Percentiles rank a stretch among this genome's conserved stretches.
Evolutionary conservation across 2,888 invertebrate species (phyloP).

Genomic region (Drosophila neonasuta): DNA sequence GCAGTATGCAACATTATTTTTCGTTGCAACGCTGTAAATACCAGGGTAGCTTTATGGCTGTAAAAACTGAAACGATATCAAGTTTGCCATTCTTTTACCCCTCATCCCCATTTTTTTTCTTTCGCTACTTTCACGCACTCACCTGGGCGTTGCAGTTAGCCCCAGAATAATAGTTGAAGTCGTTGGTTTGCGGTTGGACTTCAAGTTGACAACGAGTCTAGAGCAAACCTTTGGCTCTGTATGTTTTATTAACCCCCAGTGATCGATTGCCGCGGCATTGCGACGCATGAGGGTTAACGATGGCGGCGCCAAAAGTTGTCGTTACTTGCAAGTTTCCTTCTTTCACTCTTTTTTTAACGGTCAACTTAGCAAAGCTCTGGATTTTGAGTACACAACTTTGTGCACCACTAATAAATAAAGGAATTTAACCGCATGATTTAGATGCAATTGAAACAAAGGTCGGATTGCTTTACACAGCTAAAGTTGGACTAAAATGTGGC

Average conservation of each 20-base stretch:
- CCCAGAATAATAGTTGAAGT: slow-evolving; percentile 28
- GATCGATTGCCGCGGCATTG: slow-evolving; percentile 61
- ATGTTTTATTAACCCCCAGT: slow-evolving; percentile 63
- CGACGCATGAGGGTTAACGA: slow-evolving; percentile 26
- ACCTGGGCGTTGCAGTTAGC: slow-evolving; percentile 32
- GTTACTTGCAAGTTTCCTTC: slow-evolving; percentile 37
- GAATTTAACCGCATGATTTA: slow-evolving; percentile 3
- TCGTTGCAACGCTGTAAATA: slow-evolving; percentile 53
- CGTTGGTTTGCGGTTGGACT: slow-evolving; percentile 21
- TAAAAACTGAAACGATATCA: slow-evolving; percentile 60
- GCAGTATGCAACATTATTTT: slow-evolving; percentile 61
- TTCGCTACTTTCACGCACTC: slow-evolving; percentile 38
- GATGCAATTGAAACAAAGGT: background rate
- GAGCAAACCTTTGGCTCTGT: slow-evolving; percentile 41
- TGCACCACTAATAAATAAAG: slow-evolving; percentile 13
- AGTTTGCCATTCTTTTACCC: slow-evolving; percentile 30
- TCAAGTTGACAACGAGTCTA: slow-evolving; percentile 33
- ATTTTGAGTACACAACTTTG: slow-evolving; percentile 33
- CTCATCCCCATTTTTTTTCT: slow-evolving; percentile 16
- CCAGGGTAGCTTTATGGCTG: slow-evolving; percentile 57
- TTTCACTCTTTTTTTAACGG: slow-evolving; percentile 15
- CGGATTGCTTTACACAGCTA: background rate
- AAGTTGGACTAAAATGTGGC: no score
- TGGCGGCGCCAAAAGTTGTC: slow-evolving; percentile 35
- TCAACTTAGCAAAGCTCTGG: slow-evolving; percentile 1